phyloP scores from a whole-genome alignment of 2,888 invertebrate genomes.

The Hymenopus coronatus region DNA sequence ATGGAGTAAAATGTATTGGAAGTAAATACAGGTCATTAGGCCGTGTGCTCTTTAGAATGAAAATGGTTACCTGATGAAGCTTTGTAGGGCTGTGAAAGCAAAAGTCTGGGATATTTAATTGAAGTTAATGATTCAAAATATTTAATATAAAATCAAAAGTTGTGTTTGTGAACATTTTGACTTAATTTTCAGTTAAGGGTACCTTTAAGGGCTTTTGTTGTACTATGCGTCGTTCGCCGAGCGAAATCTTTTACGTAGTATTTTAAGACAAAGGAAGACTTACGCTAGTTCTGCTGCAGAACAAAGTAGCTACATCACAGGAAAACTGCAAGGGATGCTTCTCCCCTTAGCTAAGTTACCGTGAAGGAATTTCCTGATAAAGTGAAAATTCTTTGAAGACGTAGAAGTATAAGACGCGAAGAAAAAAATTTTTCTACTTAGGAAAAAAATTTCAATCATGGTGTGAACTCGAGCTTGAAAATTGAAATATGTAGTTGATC shows the following conservation, averaged over 20 bases:
- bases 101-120: no score
- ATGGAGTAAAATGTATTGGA: no score
- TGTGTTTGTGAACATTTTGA: no score
- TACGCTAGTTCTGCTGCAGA: not conserved
- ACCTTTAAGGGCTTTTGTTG: no score
- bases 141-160: no score
- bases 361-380: constrained; percentile 33
- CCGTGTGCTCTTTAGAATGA: no score
- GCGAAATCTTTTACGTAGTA: not conserved
- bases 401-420: not conserved
- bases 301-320: not conserved
- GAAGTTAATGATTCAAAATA: no score
- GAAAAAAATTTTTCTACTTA: constrained; percentile 24
- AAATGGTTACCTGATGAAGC: no score
- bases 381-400: constrained; percentile 31
- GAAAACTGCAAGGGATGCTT: not conserved
- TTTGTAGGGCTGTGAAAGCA: no score
- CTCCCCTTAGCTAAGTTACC: not conserved
- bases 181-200: no score
- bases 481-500: constrained; percentile 36
- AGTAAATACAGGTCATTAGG: no score
- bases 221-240: no score
- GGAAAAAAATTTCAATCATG: constrained; percentile 36
- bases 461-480: constrained; percentile 35
- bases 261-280: not conserved